Evolutionary conservation across 2,888 invertebrate species (phyloP).

Genomic region (Xanthostigma xanthostigma): DNA sequence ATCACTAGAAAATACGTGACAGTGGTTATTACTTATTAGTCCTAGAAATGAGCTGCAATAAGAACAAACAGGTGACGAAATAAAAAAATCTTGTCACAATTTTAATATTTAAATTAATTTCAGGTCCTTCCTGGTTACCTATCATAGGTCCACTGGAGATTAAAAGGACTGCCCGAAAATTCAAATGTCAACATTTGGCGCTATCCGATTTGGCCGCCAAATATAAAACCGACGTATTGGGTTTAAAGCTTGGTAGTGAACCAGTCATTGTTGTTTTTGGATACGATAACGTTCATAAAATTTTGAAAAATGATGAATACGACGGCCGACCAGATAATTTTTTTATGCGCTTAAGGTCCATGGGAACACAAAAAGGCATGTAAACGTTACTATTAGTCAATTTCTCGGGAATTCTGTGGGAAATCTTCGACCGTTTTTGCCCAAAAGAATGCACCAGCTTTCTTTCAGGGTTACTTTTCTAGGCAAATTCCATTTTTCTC

Average conservation of each 20-base stretch:
- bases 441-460: not conserved
- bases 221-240: slow-evolving; percentile 37
- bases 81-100: not conserved
- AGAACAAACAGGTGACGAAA: too few relatives aligned
- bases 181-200: slow-evolving; percentile 36
- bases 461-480: not conserved
- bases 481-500: not conserved
- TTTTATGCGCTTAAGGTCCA: slow-evolving; percentile 43
- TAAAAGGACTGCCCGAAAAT: slow-evolving; percentile 21
- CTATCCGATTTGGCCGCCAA: slow-evolving; percentile 30
- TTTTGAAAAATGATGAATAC: slow-evolving; percentile 41
- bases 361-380: slow-evolving; percentile 42
- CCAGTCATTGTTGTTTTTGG: slow-evolving; percentile 38
- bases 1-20: too few relatives aligned
- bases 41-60: too few relatives aligned
- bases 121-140: slow-evolving; percentile 33
- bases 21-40: too few relatives aligned
- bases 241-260: slow-evolving; percentile 38
- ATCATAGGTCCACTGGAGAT: slow-evolving; percentile 25
- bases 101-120: slow-evolving; percentile 8
- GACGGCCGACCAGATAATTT: slow-evolving; percentile 51
- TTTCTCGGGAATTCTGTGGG: too few relatives aligned
- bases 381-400: not conserved
- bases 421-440: too few relatives aligned
- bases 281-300: slow-evolving; percentile 32